Conservation (phyloP, 92 coral and sea anemone genomes). For the Parazoanthus atlanticus region DNA sequence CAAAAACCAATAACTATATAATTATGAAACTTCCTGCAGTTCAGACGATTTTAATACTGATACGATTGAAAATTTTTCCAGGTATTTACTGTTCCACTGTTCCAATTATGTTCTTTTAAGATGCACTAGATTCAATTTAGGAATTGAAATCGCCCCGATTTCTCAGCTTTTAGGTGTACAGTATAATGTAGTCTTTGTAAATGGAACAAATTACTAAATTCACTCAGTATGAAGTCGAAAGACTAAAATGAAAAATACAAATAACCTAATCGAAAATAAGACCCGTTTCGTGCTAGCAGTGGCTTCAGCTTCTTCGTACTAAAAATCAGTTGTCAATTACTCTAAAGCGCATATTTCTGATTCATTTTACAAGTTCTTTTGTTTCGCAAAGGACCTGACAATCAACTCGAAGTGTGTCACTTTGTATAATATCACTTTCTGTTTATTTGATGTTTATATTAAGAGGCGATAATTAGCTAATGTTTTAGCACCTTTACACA, state of each 20-base stretch:
- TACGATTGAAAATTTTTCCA: background rate
- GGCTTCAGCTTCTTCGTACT: background rate
- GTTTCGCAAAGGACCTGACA: background rate
- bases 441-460: conserved; percentile 17
- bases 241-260: no score
- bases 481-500: background rate
- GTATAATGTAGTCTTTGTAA: no score
- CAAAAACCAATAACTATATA: background rate
- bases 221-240: background rate
- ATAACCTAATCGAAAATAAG: background rate
- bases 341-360: background rate
- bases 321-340: background rate
- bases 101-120: background rate
- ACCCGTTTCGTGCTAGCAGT: background rate
- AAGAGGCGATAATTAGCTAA: conserved; percentile 37
- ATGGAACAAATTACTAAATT: no score
- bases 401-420: background rate
- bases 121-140: background rate
- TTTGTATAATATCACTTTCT: background rate
- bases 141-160: background rate
- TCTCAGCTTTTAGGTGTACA: background rate
- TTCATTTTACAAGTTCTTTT: background rate
- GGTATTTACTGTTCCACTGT: background rate
- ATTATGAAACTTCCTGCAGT: no score
- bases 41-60: no score